Conservation (phyloP, 2,797 vertebrate species). For the Silurus aristotelis region DNA sequence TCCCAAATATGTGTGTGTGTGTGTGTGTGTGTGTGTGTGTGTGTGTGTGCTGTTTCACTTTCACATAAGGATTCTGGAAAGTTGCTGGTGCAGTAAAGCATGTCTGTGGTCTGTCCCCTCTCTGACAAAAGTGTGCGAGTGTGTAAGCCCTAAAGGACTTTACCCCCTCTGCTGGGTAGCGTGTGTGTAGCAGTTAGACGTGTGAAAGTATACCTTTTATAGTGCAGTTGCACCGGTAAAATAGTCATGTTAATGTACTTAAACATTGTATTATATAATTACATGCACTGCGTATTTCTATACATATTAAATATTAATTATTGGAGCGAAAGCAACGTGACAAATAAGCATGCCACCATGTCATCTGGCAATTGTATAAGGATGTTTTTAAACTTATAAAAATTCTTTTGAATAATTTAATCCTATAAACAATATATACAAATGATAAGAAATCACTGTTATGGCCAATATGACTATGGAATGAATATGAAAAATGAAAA, state of each 20-base stretch:
- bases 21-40: slow-evolving; percentile 23
- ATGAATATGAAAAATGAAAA: not conserved
- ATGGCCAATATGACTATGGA: not conserved
- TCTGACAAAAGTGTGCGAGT: slow-evolving; percentile 6
- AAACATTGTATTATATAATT: not conserved
- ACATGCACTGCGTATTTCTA: not conserved
- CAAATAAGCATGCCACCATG: not conserved
- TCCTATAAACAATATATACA: not conserved
- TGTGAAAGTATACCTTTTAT: not conserved
- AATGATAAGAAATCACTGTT: not conserved
- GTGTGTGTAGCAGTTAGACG: slow-evolving; percentile 7
- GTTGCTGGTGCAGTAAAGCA: slow-evolving; percentile 46
- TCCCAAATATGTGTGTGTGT: not conserved
- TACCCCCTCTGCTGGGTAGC: slow-evolving; percentile 56
- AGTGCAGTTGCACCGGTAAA: not conserved
- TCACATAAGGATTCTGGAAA: slow-evolving; percentile 29
- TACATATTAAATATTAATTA: not conserved
- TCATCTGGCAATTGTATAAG: not conserved
- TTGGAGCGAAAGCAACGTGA: not conserved
- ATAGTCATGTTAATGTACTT: not conserved
- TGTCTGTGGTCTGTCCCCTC: slow-evolving; percentile 22
- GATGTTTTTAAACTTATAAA: not conserved
- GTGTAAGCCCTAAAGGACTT: slow-evolving; percentile 1
- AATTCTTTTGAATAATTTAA: not conserved
- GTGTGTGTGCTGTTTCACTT: slow-evolving; percentile 14